phyloP scores from a whole-genome alignment of 1,140 invertebrate genomes.

The Orchesella cincta region DNA sequence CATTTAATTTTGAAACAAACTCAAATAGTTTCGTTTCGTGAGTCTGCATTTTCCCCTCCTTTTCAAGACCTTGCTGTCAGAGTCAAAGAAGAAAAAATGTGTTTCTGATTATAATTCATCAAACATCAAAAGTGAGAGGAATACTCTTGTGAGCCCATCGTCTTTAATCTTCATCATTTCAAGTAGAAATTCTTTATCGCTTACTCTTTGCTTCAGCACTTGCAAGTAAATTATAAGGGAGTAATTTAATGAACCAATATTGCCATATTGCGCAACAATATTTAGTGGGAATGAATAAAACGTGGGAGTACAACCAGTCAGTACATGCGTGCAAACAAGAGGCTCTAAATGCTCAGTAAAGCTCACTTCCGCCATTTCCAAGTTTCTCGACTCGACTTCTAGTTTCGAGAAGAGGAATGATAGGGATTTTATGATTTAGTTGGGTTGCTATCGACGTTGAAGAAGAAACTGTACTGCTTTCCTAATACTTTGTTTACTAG shows the following conservation, averaged over 20 bases:
- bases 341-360: background rate
- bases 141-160: slow-evolving; percentile 7
- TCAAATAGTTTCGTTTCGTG: no score
- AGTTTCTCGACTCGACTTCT: background rate
- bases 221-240: background rate
- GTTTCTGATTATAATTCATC: slow-evolving; percentile 10
- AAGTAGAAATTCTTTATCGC: background rate
- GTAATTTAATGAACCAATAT: slow-evolving; percentile 15
- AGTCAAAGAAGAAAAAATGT: no score
- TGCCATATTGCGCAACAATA: background rate
- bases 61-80: no score
- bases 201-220: slow-evolving; percentile 23
- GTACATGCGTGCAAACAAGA: background rate
- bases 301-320: background rate
- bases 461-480: no score
- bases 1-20: no score
- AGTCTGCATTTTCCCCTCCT: no score
- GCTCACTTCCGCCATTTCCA: slow-evolving; percentile 12
- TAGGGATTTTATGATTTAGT: no score
- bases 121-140: slow-evolving; percentile 6
- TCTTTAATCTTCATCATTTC: slow-evolving; percentile 19
- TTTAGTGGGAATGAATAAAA: background rate
- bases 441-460: no score
- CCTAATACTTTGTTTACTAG: no score
- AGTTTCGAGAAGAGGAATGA: no score